Evolutionary conservation across 2,113 vertebrate genomes (phyloP), one percentile per base, ranked within the genome.

Genomic region (Sceloporus undulatus): DNA sequence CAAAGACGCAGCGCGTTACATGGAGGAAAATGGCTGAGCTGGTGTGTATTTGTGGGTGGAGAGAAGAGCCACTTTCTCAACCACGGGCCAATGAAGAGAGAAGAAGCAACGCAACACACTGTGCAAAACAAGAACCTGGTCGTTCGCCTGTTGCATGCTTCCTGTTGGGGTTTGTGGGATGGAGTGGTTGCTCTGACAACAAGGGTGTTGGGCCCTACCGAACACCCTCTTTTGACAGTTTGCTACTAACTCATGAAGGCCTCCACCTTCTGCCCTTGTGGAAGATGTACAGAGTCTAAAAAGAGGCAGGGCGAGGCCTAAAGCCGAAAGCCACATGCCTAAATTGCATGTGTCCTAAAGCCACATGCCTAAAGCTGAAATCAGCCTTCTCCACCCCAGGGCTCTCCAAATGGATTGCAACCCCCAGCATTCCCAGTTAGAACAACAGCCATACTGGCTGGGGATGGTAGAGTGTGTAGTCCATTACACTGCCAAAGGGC

Each of bases 81-180:
- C 16, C n/a, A 80, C 23, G 21, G 78, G 70, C 85, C 77, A 81
- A 81, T 56, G 19, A n/a, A 59, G 82, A 85, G 62, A n/a, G 40
- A 5, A 9, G 29, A 42, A 85, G 56, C 54, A 76, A 65, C 59
- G 81, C 85, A 91, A 75, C 88, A 79, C 70, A 76, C 21, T 65
- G 86, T 23, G 34, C 79, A 89, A 93, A 94, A 94, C 56, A 66
- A 95, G 94, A 95, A 95, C 89, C 91, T 76, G 88, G 59, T 85
- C 82, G 86, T 48, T 81, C 40, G 81, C 79, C 90, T 89, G 66
- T n/a, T 70, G 87, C 85, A 65, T 84, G 29, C 91, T 96, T 96
- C 95, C 95, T 95, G 95, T 95, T 87, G 54, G 92, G 71, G 87
- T 89, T 89, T 78, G 76, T 66, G 88, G 48, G 85, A 85, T 89